phyloP scores from a whole-genome alignment of 2,888 invertebrate species.

The Dolichopus griseipennis region DNA sequence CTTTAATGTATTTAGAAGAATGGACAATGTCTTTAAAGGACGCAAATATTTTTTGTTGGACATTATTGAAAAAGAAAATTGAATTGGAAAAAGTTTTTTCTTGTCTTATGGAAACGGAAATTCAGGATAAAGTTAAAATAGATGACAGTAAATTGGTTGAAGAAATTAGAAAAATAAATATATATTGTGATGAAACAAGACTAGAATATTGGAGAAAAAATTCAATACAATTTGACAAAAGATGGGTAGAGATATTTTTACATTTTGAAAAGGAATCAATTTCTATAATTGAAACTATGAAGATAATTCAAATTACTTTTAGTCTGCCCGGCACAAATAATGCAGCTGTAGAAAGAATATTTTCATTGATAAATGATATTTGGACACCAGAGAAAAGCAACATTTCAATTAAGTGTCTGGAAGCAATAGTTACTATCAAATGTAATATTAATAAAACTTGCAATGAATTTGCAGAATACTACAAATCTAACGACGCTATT shows the following conservation, averaged over 20 bases:
- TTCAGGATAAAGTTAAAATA: conserved; percentile 17
- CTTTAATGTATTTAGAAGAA: conserved; percentile 18
- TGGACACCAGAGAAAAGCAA: conserved; percentile 15
- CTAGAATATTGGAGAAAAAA: conserved; percentile 14
- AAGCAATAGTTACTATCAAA: too few species aligned
- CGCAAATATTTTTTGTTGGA: conserved; percentile 18
- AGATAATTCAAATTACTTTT: conserved; percentile 7
- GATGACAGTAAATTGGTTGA: conserved; percentile 17
- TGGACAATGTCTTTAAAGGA: conserved; percentile 18
- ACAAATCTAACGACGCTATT: too few species aligned
- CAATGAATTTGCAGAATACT: too few species aligned
- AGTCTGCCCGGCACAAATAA: conserved; percentile 13
- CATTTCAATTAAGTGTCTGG: conserved; percentile 8
- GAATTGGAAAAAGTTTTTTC: conserved; percentile 13
- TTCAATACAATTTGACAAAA: conserved; percentile 18
- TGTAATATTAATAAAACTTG: too few species aligned
- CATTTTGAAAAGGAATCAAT: conserved; percentile 19
- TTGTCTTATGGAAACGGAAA: conserved; percentile 17
- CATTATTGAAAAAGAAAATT: conserved; percentile 10
- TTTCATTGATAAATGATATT: conserved; percentile 17
- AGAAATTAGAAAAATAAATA: conserved; percentile 20
- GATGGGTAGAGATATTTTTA: conserved; percentile 18
- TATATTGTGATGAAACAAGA: conserved; percentile 16
- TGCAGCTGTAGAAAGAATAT: conserved; percentile 17
- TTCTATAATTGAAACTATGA: conserved; percentile 14